Evolutionary conservation across 2,797 vertebrate species (phyloP).

Genomic region (Neosilurus mollespiculum): DNA sequence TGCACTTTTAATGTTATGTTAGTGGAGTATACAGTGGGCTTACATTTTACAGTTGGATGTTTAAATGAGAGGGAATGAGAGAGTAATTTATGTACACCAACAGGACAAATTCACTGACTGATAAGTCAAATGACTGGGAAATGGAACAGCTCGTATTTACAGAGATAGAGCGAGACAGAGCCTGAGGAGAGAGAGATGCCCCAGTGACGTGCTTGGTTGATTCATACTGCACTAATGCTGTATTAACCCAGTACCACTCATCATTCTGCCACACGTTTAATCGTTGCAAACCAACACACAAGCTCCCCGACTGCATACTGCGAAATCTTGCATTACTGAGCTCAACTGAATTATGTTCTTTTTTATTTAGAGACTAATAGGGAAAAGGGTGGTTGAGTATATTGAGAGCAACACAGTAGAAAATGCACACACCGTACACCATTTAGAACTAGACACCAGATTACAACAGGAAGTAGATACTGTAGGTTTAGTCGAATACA

Average conservation of each 20-base stretch:
- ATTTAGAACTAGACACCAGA: not conserved
- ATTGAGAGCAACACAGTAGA: not conserved
- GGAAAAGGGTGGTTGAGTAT: not conserved
- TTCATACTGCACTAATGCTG: slow-evolving; percentile 67
- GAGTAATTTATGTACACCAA: slow-evolving; percentile 14
- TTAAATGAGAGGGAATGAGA: too few species aligned
- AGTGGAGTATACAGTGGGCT: slow-evolving; percentile 31
- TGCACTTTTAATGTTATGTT: not conserved
- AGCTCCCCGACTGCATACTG: not conserved
- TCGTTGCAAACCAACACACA: slow-evolving; percentile 3
- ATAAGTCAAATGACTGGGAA: not conserved
- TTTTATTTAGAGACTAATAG: not conserved
- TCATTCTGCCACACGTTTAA: slow-evolving; percentile 14
- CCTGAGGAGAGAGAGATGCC: slow-evolving; percentile 44
- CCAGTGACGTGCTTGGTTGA: slow-evolving; percentile 60
- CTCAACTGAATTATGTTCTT: not conserved
- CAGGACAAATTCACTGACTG: not conserved
- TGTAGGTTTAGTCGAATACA: not conserved
- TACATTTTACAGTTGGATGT: not conserved
- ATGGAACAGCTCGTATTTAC: not conserved
- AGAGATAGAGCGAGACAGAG: slow-evolving; percentile 19
- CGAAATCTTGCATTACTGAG: not conserved
- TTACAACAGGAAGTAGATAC: not conserved
- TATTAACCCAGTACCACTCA: slow-evolving; percentile 68
- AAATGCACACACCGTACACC: not conserved